These are phyloP conservation scores for Marmota flaviventris DNA, from an alignment of 2,113 vertebrate genomes.

Conservation along the genomic window DNA sequence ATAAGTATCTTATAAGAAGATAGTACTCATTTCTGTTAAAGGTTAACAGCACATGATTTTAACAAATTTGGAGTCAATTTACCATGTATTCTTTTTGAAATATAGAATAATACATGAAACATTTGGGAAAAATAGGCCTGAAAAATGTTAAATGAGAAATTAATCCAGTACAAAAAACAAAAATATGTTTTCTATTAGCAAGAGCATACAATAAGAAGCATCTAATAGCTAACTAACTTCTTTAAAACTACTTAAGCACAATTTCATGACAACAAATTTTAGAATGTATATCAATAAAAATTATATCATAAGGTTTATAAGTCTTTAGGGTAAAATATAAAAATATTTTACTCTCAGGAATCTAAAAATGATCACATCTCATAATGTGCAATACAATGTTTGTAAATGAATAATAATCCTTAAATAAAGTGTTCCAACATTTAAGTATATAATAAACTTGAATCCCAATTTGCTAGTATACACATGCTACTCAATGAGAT, in stretches of 20 bases:
- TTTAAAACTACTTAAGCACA: not conserved
- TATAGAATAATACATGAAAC: not conserved
- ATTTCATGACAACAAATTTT: not conserved
- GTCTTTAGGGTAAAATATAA: not conserved
- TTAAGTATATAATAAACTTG: conserved; percentile 48
- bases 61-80: not conserved
- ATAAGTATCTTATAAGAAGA: not conserved
- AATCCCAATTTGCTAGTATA: not conserved
- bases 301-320: not conserved
- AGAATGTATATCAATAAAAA: not conserved
- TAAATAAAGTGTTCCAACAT: conserved; percentile 41
- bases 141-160: not conserved
- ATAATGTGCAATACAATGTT: not conserved
- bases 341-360: conserved; percentile 14
- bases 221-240: not conserved
- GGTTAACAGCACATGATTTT: not conserved
- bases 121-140: not conserved
- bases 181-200: not conserved
- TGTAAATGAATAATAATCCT: conserved; percentile 64
- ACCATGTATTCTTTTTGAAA: not conserved
- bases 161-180: not conserved
- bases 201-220: not conserved
- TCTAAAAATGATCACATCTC: not conserved
- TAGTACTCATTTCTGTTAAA: not conserved
- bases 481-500: not conserved